Conservation (phyloP, 2,113 vertebrate genomes). For the Ptyas mucosa region DNA sequence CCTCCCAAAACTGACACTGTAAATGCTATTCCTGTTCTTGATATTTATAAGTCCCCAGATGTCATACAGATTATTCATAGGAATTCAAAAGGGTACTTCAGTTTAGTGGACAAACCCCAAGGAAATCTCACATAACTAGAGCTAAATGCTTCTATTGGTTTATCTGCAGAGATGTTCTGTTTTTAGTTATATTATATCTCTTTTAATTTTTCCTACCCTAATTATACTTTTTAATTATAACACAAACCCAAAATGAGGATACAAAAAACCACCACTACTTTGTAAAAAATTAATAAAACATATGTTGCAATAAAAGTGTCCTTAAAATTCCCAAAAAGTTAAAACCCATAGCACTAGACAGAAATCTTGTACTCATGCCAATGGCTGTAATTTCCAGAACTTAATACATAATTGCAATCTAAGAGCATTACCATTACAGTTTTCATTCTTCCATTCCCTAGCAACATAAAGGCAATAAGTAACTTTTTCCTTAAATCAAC, state of each 20-base stretch:
- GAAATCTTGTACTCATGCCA: not conserved
- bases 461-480: not conserved
- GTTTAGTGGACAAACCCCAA: not conserved
- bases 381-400: not conserved
- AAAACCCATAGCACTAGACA: not conserved
- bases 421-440: not conserved
- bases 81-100: not conserved
- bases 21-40: not conserved
- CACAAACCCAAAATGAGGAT: not conserved
- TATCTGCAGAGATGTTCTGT: not conserved
- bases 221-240: not conserved
- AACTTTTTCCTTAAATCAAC: not conserved
- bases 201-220: not conserved
- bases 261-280: not conserved
- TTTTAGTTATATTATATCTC: not conserved
- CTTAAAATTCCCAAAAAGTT: not conserved
- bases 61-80: not conserved
- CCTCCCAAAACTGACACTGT: not conserved
- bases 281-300: not conserved
- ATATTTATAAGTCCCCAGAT: not conserved
- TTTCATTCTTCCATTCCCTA: not conserved
- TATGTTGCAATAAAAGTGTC: not conserved
- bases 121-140: not conserved
- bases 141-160: not conserved
- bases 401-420: not conserved